Conservation (phyloP, 2,113 vertebrate genomes). For the Xiphophorus couchianus region DNA sequence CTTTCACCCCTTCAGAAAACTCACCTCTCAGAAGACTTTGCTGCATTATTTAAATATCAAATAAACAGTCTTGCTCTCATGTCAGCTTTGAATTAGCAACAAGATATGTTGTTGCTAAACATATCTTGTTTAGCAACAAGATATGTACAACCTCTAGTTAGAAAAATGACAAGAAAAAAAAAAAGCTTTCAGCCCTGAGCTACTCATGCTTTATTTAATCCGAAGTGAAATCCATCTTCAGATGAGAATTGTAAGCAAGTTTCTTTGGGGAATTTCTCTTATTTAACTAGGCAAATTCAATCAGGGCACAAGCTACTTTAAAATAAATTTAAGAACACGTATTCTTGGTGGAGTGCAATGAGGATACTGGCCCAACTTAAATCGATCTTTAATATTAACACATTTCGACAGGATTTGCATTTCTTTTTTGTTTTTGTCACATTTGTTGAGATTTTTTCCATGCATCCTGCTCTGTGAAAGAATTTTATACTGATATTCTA, state of each 20-base stretch:
- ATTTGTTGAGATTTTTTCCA: too few species aligned
- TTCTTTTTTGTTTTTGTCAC: too few species aligned
- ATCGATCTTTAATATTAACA: too few species aligned
- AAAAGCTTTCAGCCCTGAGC: not conserved
- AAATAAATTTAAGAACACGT: too few species aligned
- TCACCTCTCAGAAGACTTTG: not conserved
- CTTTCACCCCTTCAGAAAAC: constrained; percentile 8
- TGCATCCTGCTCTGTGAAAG: too few species aligned
- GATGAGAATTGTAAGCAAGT: not conserved
- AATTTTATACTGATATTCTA: too few species aligned
- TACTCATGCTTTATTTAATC: constrained; percentile 25
- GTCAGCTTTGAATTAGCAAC: not conserved
- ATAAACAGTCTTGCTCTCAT: not conserved
- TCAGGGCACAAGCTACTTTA: too few species aligned
- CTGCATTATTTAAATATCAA: not conserved
- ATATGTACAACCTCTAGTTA: not conserved
- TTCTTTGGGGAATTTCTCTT: constrained; percentile 13
- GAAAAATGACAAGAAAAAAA: not conserved
- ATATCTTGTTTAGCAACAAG: not conserved
- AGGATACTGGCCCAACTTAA: too few species aligned
- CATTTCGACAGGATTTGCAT: too few species aligned
- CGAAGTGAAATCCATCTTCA: constrained; percentile 30
- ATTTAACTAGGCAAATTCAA: constrained; percentile 22
- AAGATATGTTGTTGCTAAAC: too few species aligned
- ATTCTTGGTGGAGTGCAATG: too few species aligned